phyloP scores from a whole-genome alignment of 2,113 vertebrate genomes.

The Brachypodius melanocephalos region DNA sequence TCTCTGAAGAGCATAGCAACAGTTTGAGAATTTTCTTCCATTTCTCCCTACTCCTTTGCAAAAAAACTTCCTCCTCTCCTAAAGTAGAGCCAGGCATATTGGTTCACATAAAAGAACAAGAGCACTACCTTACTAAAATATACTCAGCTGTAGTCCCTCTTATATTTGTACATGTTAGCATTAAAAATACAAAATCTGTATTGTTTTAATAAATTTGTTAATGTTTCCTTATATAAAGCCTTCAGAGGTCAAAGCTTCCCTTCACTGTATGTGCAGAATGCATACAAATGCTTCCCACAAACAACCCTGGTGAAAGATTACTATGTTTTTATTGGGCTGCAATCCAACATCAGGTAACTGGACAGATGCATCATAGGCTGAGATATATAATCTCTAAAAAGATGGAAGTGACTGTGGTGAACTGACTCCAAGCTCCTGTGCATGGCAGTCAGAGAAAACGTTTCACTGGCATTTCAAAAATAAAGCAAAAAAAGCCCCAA shows the following conservation, averaged over 20 bases:
- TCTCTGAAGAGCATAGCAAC: background rate
- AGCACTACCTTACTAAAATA: background rate
- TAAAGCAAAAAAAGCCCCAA: background rate
- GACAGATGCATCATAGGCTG: background rate
- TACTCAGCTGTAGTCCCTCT: background rate
- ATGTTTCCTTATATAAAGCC: background rate
- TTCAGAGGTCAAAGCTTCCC: background rate
- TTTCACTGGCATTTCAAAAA: background rate
- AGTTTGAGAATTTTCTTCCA: background rate
- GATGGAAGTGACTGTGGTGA: background rate
- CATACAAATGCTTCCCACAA: background rate
- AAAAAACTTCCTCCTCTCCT: background rate
- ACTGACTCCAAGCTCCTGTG: background rate
- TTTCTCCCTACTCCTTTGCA: background rate
- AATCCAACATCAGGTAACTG: background rate
- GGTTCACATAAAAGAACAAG: background rate
- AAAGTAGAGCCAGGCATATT: background rate
- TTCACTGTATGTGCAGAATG: background rate
- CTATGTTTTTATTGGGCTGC: background rate
- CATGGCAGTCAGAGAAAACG: background rate
- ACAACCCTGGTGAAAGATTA: background rate
- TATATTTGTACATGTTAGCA: background rate
- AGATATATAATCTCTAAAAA: background rate
- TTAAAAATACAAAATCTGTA: background rate
- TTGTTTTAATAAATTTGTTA: background rate